Conservation (phyloP, 2,888 invertebrate species). For the Mesopsocus fuscifrons region DNA sequence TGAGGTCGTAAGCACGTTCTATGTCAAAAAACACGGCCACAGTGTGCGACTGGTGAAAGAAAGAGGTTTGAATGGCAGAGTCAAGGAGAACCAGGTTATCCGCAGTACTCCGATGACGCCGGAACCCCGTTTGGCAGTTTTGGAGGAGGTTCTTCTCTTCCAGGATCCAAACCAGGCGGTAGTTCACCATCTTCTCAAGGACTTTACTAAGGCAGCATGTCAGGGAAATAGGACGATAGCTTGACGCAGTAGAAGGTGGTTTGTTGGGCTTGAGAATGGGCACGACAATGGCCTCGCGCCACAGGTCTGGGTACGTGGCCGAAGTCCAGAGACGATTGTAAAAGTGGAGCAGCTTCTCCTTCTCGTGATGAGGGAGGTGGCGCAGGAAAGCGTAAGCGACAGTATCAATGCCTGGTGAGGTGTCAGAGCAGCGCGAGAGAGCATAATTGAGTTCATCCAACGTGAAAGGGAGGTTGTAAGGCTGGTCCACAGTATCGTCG, state of each 20-base stretch:
- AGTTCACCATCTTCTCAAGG: too few species aligned
- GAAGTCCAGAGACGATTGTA: not conserved
- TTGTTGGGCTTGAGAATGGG: not conserved
- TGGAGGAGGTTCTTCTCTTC: too few species aligned
- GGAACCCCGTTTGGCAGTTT: not conserved
- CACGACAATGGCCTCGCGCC: not conserved
- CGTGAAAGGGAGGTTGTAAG: not conserved
- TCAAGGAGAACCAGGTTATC: too few species aligned
- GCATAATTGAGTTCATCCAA: not conserved
- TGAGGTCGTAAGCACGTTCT: too few species aligned
- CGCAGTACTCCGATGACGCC: too few species aligned
- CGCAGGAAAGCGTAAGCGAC: not conserved
- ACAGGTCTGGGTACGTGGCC: not conserved
- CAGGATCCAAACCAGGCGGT: too few species aligned
- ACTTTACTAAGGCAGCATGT: too few species aligned
- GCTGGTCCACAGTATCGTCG: not conserved
- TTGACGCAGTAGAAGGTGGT: not conserved
- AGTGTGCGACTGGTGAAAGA: too few species aligned
- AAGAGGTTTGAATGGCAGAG: too few species aligned
- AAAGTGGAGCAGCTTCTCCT: not conserved
- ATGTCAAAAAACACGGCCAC: too few species aligned
- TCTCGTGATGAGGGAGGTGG: not conserved
- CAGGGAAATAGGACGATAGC: conserved; percentile 1
- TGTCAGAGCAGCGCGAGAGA: not conserved
- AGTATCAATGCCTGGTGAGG: not conserved